These are phyloP conservation scores for Morone saxatilis DNA, from an alignment of 2,113 vertebrate genomes.

Conservation along the genomic window DNA sequence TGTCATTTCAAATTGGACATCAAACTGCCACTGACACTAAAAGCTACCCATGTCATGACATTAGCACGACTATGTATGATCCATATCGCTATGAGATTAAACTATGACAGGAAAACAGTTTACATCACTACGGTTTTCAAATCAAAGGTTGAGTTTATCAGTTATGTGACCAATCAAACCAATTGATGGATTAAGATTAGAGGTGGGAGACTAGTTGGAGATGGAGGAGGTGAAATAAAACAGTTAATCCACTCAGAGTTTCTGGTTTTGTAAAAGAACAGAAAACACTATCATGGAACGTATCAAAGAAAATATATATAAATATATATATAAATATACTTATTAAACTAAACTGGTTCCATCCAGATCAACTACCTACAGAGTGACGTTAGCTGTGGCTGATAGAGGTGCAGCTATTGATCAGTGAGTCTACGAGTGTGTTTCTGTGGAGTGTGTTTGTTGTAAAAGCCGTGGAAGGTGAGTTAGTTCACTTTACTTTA, in stretches of 20 bases:
- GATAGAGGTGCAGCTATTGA: not conserved
- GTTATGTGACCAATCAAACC: slow-evolving; percentile 47
- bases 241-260: slow-evolving; percentile 46
- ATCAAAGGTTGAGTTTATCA: slow-evolving; percentile 9
- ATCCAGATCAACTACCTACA: not conserved
- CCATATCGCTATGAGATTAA: slow-evolving; percentile 38
- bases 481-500: slow-evolving; percentile 7
- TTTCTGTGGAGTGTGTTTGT: not conserved
- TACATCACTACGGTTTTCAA: slow-evolving; percentile 8
- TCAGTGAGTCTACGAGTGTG: not conserved
- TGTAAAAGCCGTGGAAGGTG: not conserved
- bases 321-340: not conserved
- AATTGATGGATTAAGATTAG: slow-evolving; percentile 68
- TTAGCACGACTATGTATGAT: slow-evolving; percentile 14
- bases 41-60: slow-evolving; percentile 8
- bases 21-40: not conserved
- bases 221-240: slow-evolving; percentile 62
- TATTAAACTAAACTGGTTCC: not conserved
- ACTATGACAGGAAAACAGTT: slow-evolving; percentile 35
- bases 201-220: slow-evolving; percentile 59
- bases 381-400: not conserved
- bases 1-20: not conserved
- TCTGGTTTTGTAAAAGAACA: slow-evolving; percentile 26
- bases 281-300: not conserved
- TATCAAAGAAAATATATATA: not conserved